phyloP scores from a whole-genome alignment of 1,140 invertebrate genomes.

The Odontomachus brunneus region DNA sequence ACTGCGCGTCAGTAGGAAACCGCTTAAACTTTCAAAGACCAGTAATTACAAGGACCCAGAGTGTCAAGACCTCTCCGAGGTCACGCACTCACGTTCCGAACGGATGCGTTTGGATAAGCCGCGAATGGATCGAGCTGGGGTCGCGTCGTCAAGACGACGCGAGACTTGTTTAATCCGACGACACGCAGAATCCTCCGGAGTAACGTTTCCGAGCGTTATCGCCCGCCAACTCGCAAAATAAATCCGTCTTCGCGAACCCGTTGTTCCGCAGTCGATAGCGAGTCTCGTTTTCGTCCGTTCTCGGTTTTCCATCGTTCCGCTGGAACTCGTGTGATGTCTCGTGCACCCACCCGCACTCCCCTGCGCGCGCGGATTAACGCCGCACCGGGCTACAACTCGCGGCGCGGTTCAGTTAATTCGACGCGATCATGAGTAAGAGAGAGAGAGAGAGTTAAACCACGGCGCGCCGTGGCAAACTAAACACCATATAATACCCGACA shows the following conservation, averaged over 20 bases:
- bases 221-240: no score
- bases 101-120: conserved; percentile 38
- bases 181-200: no score
- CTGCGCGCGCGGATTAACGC: conserved; percentile 11
- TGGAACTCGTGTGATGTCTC: no score
- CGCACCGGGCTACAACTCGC: neutral
- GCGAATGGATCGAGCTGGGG: conserved; percentile 15
- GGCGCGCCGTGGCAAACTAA: conserved; percentile 53
- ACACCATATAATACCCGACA: conserved; percentile 67
- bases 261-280: no score
- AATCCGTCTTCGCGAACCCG: no score
- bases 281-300: conserved; percentile 1
- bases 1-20: conserved; percentile 22
- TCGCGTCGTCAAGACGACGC: no score
- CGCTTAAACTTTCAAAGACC: conserved; percentile 43
- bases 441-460: conserved; percentile 34
- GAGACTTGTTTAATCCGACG: no score
- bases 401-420: conserved; percentile 26
- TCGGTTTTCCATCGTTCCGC: neutral
- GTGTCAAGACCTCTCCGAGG: conserved; percentile 3
- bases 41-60: conserved; percentile 38
- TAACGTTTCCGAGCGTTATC: no score
- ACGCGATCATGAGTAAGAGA: conserved; percentile 24
- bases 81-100: neutral
- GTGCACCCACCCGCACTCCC: no score